phyloP scores from a whole-genome alignment of 2,797 vertebrate species.

The Capromys pilorides region DNA sequence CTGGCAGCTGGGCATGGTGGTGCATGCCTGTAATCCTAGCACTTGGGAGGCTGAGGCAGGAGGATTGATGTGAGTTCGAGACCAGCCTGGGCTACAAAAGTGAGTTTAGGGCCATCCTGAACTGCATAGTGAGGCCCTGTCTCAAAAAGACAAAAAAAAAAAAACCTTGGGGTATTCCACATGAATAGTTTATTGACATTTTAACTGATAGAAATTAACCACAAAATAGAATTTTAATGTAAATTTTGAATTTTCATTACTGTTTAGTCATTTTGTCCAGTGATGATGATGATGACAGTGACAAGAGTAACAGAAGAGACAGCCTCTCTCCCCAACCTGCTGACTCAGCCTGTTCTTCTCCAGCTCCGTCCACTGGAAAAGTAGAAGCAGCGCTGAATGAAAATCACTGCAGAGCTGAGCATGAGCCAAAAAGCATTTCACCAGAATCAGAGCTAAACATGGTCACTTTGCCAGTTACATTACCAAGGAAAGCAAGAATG shows the following conservation, averaged over 20 bases:
- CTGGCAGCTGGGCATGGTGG: too few species aligned
- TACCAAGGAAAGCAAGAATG: constrained; percentile 93
- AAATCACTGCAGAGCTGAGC: constrained; percentile 87
- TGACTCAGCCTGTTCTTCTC: constrained; percentile 95
- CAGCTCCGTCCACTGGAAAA: constrained; percentile 91
- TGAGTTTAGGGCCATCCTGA: too few species aligned
- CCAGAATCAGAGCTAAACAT: constrained; percentile 88
- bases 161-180: not conserved
- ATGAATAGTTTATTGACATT: constrained; percentile 35
- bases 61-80: too few species aligned
- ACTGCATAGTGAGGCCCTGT: too few species aligned
- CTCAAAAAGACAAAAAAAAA: too few species aligned
- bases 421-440: constrained; percentile 86
- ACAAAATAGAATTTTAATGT: not conserved
- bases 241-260: constrained; percentile 69
- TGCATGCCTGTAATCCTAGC: too few species aligned
- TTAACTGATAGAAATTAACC: constrained; percentile 75
- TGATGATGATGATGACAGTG: constrained; percentile 91
- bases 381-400: constrained; percentile 95
- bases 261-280: constrained; percentile 95
- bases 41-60: too few species aligned
- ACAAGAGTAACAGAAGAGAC: constrained; percentile 91
- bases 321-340: constrained; percentile 93
- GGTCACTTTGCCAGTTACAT: constrained; percentile 86
- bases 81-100: too few species aligned